Conservation (phyloP, 2,888 invertebrate species). For the Coleophora flavipennella region DNA sequence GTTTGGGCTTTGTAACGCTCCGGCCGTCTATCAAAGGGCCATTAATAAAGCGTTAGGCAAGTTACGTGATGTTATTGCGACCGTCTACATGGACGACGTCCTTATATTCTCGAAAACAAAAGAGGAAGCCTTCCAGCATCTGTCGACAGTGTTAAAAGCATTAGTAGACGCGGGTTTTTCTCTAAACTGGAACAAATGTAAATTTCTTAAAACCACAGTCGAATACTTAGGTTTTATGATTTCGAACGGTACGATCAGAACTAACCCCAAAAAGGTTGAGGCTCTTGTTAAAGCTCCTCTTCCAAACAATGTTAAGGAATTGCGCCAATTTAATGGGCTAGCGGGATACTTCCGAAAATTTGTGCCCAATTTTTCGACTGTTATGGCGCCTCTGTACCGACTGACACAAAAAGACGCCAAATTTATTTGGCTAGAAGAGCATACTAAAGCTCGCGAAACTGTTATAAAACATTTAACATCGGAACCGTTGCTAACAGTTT, state of each 20-base stretch:
- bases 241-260: conserved; percentile 13
- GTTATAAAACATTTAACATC: not conserved
- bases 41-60: conserved; percentile 8
- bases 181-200: conserved; percentile 16
- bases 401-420: conserved; percentile 1
- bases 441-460: not conserved
- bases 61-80: conserved; percentile 6
- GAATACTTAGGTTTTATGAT: conserved; percentile 17
- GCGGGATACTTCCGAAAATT: too few relatives aligned
- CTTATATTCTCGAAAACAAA: conserved; percentile 3
- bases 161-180: conserved; percentile 14
- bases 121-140: conserved; percentile 4
- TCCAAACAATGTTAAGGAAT: conserved; percentile 14
- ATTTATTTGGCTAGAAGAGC: conserved; percentile 1
- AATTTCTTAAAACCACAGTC: conserved; percentile 15
- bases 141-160: conserved; percentile 4
- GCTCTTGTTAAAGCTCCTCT: conserved; percentile 13
- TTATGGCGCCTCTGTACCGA: conserved; percentile 2
- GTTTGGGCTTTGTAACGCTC: conserved; percentile 11
- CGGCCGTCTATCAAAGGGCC: conserved; percentile 9
- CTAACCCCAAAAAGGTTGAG: conserved; percentile 16
- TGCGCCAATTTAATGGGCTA: too few relatives aligned
- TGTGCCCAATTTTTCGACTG: too few relatives aligned
- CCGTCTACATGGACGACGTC: conserved; percentile 10
- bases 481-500: not conserved